These are phyloP conservation scores for Tupaia tana DNA, from an alignment of 2,113 vertebrate species.

Conservation along the genomic window DNA sequence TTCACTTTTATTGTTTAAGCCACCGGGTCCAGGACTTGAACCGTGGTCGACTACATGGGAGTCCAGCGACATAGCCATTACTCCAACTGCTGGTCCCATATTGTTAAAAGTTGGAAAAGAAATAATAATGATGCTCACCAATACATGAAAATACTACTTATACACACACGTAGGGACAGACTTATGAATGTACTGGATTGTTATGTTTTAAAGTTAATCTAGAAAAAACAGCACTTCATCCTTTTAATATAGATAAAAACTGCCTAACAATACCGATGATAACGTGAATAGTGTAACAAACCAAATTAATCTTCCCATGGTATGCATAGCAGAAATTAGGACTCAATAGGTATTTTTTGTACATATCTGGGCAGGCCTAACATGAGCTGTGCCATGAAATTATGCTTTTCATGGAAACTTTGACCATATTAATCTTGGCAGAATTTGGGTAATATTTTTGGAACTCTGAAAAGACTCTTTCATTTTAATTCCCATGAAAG, in stretches of 20 bases:
- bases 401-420: constrained; percentile 76
- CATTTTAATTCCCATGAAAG: constrained; percentile 74
- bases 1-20: not conserved
- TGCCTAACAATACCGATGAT: not conserved
- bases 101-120: constrained; percentile 34
- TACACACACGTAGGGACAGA: not conserved
- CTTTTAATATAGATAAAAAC: not conserved
- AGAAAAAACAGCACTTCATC: not conserved
- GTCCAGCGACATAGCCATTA: too few species aligned
- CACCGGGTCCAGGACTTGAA: too few species aligned
- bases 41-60: too few species aligned
- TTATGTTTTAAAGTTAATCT: not conserved
- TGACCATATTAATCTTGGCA: constrained; percentile 74
- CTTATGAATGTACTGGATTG: not conserved
- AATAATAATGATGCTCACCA: not conserved
- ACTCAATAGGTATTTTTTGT: constrained; percentile 29
- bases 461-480: constrained; percentile 68
- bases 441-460: constrained; percentile 62
- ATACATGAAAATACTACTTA: not conserved
- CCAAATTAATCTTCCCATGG: not conserved
- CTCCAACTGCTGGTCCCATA: too few species aligned
- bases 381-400: constrained; percentile 7
- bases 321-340: not conserved
- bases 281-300: not conserved
- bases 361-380: constrained; percentile 47